Evolutionary conservation across 2,797 vertebrate species (phyloP).

Genomic region (Sebastolobus alascanus): DNA sequence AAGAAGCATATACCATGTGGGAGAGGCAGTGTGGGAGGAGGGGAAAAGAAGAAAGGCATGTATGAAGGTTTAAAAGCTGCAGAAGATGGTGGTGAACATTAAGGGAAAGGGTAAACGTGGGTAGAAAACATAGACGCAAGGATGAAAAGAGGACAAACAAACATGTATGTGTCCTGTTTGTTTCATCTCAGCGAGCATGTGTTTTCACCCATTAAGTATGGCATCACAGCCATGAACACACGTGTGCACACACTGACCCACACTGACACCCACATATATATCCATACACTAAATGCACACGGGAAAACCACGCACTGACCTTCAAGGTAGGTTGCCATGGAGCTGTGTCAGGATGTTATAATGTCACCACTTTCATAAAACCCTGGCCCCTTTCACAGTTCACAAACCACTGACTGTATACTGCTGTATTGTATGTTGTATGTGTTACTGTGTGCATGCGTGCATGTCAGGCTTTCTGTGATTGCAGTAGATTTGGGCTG

Average conservation of each 20-base stretch:
- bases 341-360: conserved; percentile 71
- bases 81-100: conserved; percentile 22
- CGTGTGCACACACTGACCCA: background rate
- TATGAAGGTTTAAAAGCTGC: conserved; percentile 32
- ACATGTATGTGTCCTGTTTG: conserved; percentile 3
- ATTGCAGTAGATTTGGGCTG: conserved; percentile 23
- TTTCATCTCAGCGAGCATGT: conserved; percentile 34
- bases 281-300: conserved; percentile 30
- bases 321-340: conserved; percentile 74
- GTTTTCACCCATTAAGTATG: conserved; percentile 37
- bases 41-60: conserved; percentile 30
- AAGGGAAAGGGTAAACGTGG: conserved; percentile 41
- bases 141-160: conserved; percentile 26
- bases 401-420: conserved; percentile 59
- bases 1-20: conserved; percentile 29
- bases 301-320: conserved; percentile 61
- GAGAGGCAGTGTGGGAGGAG: conserved; percentile 47
- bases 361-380: conserved; percentile 78
- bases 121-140: conserved; percentile 17
- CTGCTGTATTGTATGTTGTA: background rate
- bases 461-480: conserved; percentile 21
- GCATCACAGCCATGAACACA: background rate
- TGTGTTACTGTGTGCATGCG: background rate
- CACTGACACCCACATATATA: conserved; percentile 3
- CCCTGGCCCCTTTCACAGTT: conserved; percentile 72